phyloP scores from a whole-genome alignment of 1,140 invertebrate genomes.

The Zaprionus capensis region DNA sequence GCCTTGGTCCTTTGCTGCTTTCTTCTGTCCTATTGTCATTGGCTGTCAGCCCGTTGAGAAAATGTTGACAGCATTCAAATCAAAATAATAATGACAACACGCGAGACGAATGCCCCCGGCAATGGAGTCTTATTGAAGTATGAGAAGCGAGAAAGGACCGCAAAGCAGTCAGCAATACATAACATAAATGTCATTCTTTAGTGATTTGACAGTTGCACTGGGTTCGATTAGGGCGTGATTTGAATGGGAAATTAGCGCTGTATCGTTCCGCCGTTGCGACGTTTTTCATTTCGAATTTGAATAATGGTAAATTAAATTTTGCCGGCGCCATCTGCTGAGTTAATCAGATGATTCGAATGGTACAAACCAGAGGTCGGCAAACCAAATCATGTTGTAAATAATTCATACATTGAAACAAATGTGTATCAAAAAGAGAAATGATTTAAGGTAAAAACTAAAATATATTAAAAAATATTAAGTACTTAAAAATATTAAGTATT shows the following conservation, averaged over 20 bases:
- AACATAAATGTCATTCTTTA: conserved; percentile 78
- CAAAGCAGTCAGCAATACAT: conserved; percentile 36
- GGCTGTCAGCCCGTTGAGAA: conserved; percentile 59
- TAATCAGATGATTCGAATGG: conserved; percentile 16
- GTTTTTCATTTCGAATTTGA: conserved; percentile 24
- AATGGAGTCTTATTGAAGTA: conserved; percentile 6
- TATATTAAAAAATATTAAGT: no score
- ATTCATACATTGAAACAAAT: no score
- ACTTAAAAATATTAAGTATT: no score
- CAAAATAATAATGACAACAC: conserved; percentile 59
- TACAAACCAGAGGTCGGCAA: no score
- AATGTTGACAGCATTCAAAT: conserved; percentile 81
- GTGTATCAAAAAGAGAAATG: no score
- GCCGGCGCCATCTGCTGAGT: conserved; percentile 16
- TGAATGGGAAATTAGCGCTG: conserved; percentile 71
- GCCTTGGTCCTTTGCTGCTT: background rate
- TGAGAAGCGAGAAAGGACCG: background rate
- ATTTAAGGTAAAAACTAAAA: no score
- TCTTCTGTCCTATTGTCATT: conserved; percentile 10
- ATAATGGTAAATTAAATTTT: conserved; percentile 59
- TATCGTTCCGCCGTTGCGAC: conserved; percentile 12
- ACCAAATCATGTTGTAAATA: no score
- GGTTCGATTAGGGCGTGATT: conserved; percentile 69
- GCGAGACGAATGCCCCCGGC: conserved; percentile 31
- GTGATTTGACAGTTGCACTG: conserved; percentile 61